A percentile compares a stretch with the other conserved stretches of the same genome.
phyloP scores from a whole-genome alignment of 1,140 invertebrate genomes.

The Platorchestia sp. region DNA sequence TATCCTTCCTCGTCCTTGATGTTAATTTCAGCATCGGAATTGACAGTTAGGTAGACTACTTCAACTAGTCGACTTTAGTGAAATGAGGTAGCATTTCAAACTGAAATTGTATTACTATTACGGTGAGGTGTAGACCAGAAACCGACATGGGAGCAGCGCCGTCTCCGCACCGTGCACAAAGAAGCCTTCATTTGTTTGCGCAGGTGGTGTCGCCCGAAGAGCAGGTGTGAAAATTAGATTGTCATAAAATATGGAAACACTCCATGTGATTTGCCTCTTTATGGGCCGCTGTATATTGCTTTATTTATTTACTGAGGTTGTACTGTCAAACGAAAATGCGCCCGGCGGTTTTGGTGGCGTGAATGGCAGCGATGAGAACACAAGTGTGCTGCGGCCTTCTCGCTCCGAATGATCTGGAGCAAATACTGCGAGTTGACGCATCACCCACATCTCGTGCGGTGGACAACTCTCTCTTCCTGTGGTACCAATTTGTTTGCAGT shows the following conservation, averaged over 20 bases:
- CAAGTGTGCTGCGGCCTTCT: neutral
- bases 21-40: neutral
- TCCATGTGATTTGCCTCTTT: constrained; percentile 45
- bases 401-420: neutral
- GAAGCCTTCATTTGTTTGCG: neutral
- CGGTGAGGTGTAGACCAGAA: neutral
- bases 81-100: neutral
- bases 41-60: neutral
- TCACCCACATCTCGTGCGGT: neutral
- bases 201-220: neutral
- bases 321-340: constrained; percentile 11
- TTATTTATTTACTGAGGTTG: constrained; percentile 48
- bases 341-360: neutral
- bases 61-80: neutral
- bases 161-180: neutral
- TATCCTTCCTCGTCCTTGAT: neutral
- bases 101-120: neutral
- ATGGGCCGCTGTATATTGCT: constrained; percentile 38
- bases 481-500: neutral
- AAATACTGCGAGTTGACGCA: neutral
- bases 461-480: neutral
- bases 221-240: constrained; percentile 50
- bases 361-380: neutral
- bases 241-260: constrained; percentile 50
- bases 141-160: neutral